Percentiles rank a stretch among this genome's conserved stretches.
Evolutionary conservation across 2,113 vertebrate species (phyloP).

Genomic region (Callipepla californica): DNA sequence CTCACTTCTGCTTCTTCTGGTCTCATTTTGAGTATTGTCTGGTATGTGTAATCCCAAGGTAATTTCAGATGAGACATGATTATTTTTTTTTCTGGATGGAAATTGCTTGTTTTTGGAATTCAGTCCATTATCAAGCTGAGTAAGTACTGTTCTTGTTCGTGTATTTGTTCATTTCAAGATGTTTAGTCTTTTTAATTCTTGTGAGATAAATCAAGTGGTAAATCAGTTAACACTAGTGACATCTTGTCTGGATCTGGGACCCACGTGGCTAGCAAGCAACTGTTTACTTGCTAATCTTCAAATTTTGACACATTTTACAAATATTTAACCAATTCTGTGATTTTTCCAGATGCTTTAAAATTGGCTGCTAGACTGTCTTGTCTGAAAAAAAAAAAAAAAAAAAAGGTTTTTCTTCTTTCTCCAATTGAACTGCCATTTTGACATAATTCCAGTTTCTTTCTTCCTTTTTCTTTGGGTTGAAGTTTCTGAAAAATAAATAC

Average conservation of each 20-base stretch:
- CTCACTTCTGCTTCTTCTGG: constrained; percentile 4
- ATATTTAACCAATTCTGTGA: background rate
- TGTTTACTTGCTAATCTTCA: background rate
- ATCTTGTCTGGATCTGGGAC: constrained; percentile 8
- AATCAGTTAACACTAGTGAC: constrained; percentile 26
- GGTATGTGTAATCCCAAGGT: background rate
- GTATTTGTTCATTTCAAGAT: constrained; percentile 33
- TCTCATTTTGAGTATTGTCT: constrained; percentile 15
- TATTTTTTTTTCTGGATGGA: constrained; percentile 1
- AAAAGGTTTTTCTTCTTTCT: background rate
- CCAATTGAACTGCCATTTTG: background rate
- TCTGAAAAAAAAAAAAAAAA: background rate
- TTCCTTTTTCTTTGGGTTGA: background rate
- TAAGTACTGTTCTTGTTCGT: background rate
- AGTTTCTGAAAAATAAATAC: background rate
- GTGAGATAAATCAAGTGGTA: constrained; percentile 27
- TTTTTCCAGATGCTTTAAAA: constrained; percentile 22
- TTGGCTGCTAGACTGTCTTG: background rate
- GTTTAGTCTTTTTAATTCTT: constrained; percentile 22
- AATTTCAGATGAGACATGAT: background rate
- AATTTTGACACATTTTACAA: constrained; percentile 19
- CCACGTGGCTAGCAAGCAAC: constrained; percentile 4
- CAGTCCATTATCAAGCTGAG: constrained; percentile 5
- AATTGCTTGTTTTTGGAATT: background rate
- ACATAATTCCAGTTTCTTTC: background rate